phyloP scores from a whole-genome alignment of 92 coral and sea anemone genomes.

The Metridium senile region DNA sequence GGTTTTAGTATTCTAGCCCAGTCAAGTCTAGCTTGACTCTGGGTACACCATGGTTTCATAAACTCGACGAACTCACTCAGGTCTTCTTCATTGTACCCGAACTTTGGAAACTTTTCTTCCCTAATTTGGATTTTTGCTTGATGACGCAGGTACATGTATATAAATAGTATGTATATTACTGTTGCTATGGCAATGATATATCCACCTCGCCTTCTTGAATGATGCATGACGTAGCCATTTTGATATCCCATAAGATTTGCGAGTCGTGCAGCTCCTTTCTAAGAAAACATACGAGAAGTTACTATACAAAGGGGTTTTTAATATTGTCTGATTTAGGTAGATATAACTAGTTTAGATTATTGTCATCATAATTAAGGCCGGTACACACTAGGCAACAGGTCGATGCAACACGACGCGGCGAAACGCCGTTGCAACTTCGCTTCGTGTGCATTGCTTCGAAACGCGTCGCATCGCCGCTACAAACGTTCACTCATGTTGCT shows the following conservation, averaged over 20 bases:
- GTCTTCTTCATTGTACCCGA: constrained; percentile 29
- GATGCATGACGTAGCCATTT: constrained; percentile 22
- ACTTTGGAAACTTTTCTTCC: constrained; percentile 21
- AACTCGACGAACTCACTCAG: constrained; percentile 47
- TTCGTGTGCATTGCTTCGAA: too few species aligned
- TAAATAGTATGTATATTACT: constrained; percentile 14
- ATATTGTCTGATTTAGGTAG: too few species aligned
- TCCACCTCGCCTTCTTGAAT: constrained; percentile 22
- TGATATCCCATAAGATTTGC: constrained; percentile 31
- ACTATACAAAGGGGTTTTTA: too few species aligned
- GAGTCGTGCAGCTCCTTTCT: constrained; percentile 8
- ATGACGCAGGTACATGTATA: constrained; percentile 28
- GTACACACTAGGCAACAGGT: too few species aligned
- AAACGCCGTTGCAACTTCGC: too few species aligned
- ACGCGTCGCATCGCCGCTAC: too few species aligned
- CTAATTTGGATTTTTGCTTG: constrained; percentile 15
- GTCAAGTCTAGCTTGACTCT: constrained; percentile 44
- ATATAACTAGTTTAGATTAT: too few species aligned
- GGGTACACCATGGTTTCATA: constrained; percentile 55
- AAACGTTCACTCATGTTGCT: too few species aligned
- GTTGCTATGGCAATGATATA: constrained; percentile 20
- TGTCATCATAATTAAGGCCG: too few species aligned
- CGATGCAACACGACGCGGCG: too few species aligned
- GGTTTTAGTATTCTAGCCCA: constrained; percentile 46
- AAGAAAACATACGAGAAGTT: not conserved